Evolutionary conservation across 2,113 vertebrate genomes (phyloP), one percentile per base, ranked within the genome.

Genomic region (Gnathonemus longibarbis): DNA sequence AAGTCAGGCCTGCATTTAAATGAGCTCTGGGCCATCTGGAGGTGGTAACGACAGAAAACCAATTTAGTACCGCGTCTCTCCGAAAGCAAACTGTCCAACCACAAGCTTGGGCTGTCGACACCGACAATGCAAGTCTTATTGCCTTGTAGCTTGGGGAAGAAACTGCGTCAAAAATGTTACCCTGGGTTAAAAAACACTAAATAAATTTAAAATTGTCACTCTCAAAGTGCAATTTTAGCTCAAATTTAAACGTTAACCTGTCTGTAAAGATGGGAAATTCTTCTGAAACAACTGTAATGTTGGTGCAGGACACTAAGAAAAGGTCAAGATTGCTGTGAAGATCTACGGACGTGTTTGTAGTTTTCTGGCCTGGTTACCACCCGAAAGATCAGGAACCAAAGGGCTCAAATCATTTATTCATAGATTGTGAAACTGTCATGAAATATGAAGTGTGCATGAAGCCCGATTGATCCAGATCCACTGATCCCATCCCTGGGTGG

Each of bases 31-130:
- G 49, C 49, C 39, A 74, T 84, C 80, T 84, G 80, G 49, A 80
- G 31, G 39, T 52, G 17, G 89, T 31, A 56, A 58, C 35, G 15
- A 89, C 50, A 85, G 80, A 85, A 58, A 84, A 89, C 83, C 89
- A 58, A 84, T 89, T 89, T 89, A 24, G 35, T 39, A 1, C 52
- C 35, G 56, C 17, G 21, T 85, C 52, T 89, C 74, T 84, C 31
- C 35, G 21, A 84, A 84, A 53, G 39, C 45, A 89, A 77, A 89
- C n/a, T 89, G 62, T 77, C 62, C 88, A 21, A 17, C 58, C 48
- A 46, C 88, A 70, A 35, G 88, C 39, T 31, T 27, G 3, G 19
- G 27, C n/a, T 31, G 58, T 17, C 5, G 21, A 74, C 58, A 42
- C 2, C 17, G 2, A 88, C 87, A 0, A 45, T 42, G 31, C 27